phyloP scores from a whole-genome alignment of 2,113 vertebrate species.

The Turdus rufiventris region DNA sequence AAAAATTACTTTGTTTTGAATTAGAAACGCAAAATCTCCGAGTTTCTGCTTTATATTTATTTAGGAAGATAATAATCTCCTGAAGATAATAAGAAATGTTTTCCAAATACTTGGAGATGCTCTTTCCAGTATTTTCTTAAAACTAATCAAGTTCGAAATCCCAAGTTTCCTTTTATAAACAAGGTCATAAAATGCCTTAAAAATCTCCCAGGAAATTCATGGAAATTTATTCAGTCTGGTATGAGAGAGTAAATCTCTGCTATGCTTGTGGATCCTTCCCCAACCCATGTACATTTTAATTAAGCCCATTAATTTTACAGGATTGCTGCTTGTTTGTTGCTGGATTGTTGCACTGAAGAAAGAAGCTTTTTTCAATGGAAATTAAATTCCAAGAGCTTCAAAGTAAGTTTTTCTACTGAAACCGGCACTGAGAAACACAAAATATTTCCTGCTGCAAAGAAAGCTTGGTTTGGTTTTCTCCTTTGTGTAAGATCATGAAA shows the following conservation, averaged over 20 bases:
- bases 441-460: neutral
- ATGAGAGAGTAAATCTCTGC: constrained; percentile 12
- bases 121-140: neutral
- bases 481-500: neutral
- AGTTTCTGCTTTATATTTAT: neutral
- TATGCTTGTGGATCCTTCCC: neutral
- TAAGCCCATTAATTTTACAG: constrained; percentile 54
- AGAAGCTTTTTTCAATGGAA: neutral
- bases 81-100: neutral
- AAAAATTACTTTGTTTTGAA: neutral
- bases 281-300: constrained; percentile 38
- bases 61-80: neutral
- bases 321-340: constrained; percentile 6
- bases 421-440: neutral
- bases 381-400: neutral
- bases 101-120: neutral
- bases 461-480: neutral
- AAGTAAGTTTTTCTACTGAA: neutral
- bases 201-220: constrained; percentile 20
- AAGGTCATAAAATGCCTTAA: constrained; percentile 32
- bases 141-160: neutral
- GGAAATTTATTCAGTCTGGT: neutral
- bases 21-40: neutral
- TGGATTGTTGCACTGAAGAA: constrained; percentile 10
- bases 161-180: constrained; percentile 12